Conservation (phyloP, 2,797 vertebrate species). For the Eospalax fontanierii region DNA sequence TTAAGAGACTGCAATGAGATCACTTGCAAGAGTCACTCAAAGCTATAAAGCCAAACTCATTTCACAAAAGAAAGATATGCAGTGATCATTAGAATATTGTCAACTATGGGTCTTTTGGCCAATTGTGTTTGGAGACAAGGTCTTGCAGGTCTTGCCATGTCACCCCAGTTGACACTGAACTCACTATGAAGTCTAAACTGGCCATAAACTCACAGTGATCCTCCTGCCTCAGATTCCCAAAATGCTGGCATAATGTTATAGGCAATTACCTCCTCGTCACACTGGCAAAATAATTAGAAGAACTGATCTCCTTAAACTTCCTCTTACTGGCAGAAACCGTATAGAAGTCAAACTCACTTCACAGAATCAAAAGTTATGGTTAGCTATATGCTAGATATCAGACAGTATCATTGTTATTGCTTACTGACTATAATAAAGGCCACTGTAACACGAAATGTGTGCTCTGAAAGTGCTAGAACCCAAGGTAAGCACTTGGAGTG, state of each 20-base stretch:
- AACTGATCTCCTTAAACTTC: neutral
- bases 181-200: neutral
- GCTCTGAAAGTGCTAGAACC: neutral
- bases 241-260: neutral
- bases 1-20: neutral
- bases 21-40: neutral
- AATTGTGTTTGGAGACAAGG: neutral
- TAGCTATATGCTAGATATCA: conserved; percentile 1
- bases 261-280: too few species aligned
- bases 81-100: neutral
- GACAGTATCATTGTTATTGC: neutral
- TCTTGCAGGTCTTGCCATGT: too few species aligned
- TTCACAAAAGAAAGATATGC: neutral
- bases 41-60: neutral
- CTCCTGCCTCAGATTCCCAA: neutral
- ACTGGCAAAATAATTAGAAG: neutral
- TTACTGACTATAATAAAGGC: neutral
- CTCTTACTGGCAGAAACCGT: neutral
- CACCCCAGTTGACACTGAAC: neutral
- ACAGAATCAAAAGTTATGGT: neutral
- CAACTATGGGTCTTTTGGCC: neutral
- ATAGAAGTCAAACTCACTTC: neutral
- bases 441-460: neutral
- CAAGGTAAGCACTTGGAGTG: neutral
- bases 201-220: neutral